phyloP scores from a whole-genome alignment of 30 jellyfish, hydroid and myxozoan species.

The Aurelia sp. region DNA sequence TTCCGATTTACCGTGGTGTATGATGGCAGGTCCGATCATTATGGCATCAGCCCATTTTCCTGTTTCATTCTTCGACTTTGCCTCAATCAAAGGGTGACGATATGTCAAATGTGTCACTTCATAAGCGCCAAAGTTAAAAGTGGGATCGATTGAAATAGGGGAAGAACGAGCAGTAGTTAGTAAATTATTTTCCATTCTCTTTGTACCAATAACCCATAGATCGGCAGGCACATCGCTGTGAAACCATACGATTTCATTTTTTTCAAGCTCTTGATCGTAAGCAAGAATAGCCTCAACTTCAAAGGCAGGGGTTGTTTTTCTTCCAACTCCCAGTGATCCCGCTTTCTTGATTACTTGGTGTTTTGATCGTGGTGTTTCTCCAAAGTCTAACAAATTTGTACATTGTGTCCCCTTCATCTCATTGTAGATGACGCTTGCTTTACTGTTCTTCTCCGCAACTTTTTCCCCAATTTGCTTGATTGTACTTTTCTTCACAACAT shows the following conservation, averaged over 20 bases:
- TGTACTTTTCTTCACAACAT: no score
- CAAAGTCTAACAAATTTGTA: not conserved
- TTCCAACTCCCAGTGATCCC: not conserved
- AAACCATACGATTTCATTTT: not conserved
- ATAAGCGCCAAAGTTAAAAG: not conserved
- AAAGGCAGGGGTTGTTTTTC: not conserved
- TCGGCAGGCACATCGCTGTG: slow-evolving; percentile 19
- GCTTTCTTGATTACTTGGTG: not conserved
- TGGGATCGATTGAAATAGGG: slow-evolving; percentile 12
- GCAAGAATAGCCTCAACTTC: slow-evolving; percentile 21
- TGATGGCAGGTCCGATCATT: slow-evolving; percentile 15
- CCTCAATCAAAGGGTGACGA: not conserved
- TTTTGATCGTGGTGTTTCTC: slow-evolving; percentile 15
- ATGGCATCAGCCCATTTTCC: slow-evolving; percentile 2
- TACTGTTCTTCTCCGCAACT: no score
- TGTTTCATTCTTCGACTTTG: not conserved
- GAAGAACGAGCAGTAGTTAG: not conserved
- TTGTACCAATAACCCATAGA: slow-evolving; percentile 22
- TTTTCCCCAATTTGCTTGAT: no score
- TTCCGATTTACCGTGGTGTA: slow-evolving; percentile 6
- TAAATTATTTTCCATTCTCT: not conserved
- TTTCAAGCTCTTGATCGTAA: not conserved
- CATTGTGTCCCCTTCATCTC: not conserved
- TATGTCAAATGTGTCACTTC: slow-evolving; percentile 16
- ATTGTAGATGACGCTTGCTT: not conserved